phyloP scores from a whole-genome alignment of 1,140 invertebrate genomes.

The Drosophila ogumai region DNA sequence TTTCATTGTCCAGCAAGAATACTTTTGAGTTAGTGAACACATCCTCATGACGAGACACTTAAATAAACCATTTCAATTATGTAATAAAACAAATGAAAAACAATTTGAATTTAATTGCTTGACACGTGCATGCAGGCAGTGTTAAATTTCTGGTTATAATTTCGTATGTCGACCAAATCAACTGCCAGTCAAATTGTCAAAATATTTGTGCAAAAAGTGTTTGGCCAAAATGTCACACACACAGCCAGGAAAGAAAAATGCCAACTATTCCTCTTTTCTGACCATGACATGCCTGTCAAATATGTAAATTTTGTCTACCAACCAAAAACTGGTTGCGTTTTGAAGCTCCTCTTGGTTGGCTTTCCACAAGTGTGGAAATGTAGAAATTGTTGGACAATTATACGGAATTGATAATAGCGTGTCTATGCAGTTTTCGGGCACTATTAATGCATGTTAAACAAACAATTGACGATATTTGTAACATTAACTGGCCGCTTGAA shows the following conservation, averaged over 20 bases:
- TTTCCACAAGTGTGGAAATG: conserved; percentile 3
- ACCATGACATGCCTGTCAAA: conserved; percentile 57
- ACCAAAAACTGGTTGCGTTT: not conserved
- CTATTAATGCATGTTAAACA: conserved; percentile 57
- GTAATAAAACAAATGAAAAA: conserved; percentile 33
- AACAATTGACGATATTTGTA: conserved; percentile 55
- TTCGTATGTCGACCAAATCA: conserved; percentile 23
- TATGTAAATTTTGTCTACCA: conserved; percentile 59
- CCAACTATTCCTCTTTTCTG: conserved; percentile 41
- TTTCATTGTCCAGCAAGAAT: not conserved
- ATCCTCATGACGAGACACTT: not conserved
- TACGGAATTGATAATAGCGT: conserved; percentile 41
- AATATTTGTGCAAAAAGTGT: conserved; percentile 50
- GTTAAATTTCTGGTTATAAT: conserved; percentile 42
- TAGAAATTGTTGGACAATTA: conserved; percentile 42
- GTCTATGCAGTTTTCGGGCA: conserved; percentile 25
- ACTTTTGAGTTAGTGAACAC: not conserved
- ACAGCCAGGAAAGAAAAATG: conserved; percentile 55
- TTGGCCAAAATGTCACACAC: conserved; percentile 56
- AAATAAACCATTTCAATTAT: conserved; percentile 31
- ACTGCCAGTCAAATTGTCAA: conserved; percentile 55
- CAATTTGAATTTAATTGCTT: conserved; percentile 46
- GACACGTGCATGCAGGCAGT: conserved; percentile 19
- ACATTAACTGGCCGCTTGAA: conserved; percentile 46
- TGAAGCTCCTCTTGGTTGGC: not conserved